Base-by-base conservation (phyloP, 2,797 vertebrate genomes). In the Coluber constrictor region DNA sequence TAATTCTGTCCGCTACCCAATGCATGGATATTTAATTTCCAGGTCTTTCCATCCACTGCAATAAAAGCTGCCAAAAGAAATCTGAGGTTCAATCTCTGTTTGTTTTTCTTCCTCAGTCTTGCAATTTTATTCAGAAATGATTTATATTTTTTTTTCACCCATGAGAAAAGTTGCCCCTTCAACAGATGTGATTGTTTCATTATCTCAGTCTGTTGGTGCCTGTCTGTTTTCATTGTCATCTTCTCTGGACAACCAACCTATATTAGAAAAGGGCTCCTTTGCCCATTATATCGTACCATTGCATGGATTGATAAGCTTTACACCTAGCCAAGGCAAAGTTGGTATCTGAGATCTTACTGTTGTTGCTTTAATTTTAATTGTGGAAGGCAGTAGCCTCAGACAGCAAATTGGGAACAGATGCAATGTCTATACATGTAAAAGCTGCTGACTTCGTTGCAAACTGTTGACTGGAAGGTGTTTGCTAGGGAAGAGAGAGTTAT, bases 101-200 rank as follows among this genome's bases (percentile, higher is more conserved):
- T 25, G 3, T 25, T 87, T 87, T 37, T 56, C n/a, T 88, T 88
- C 91, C 56, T 55, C 32, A 6, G 47, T 54, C n/a, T 79, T 88
- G 88, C 29, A 56, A 18, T 88, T 37, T 90, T 87, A 83, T 92
- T 83, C 43, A 43, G 56, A 88, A 63, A 90, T 88, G 3, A 90
- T 89, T 66, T 90, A 32, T 29, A n/a, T n/a, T 70, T 8, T 12
- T 79, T 25, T 12, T 18, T 54, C 86, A 70, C 57, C 83, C 37
- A 70, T 29, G 60, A 20, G 60, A 92, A 90, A 90, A 91, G 70
- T 32, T 89, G 59, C 89, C 66, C 87, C 27, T 93, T 93, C 87
- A 89, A 89, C 61, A 86, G 66, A 74, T n/a, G 54, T 16, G 55
- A 91, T 94, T 90, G 15, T 70, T 60, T 54, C 88, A 83, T 66